Percentiles rank a stretch among this genome's conserved stretches.
Evolutionary conservation across 92 coral and sea anemone genomes (phyloP).

Genomic region (Chrysogorgia sp.): DNA sequence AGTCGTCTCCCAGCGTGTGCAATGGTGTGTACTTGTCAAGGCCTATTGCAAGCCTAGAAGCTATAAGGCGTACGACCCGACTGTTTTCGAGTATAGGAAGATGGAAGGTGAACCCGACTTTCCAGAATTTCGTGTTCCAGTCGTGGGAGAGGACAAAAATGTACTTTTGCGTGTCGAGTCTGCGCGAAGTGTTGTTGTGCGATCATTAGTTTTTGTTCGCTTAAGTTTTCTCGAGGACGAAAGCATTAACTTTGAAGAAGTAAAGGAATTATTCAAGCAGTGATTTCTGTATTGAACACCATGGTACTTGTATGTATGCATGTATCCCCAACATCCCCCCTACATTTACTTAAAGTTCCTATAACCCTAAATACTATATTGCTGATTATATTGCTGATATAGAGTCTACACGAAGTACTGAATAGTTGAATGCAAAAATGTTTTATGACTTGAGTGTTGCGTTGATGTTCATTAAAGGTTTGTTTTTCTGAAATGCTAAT

Average conservation of each 20-base stretch:
- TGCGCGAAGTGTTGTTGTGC: conserved; percentile 62
- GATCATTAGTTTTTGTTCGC: conserved; percentile 58
- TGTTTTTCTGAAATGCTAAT: no score
- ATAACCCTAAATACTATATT: not conserved
- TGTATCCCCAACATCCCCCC: no score
- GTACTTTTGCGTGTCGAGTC: conserved; percentile 65
- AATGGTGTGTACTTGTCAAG: conserved; percentile 69
- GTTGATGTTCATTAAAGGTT: no score
- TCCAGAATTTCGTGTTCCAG: conserved; percentile 69
- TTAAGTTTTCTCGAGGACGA: conserved; percentile 42
- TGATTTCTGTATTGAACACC: not conserved
- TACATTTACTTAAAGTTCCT: no score
- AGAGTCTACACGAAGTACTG: no score
- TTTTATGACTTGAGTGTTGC: no score
- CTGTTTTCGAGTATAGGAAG: conserved; percentile 50
- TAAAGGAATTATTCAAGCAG: not conserved
- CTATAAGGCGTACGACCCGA: conserved; percentile 58
- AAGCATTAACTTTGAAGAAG: conserved; percentile 30
- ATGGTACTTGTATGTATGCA: not conserved
- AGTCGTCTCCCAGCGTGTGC: conserved; percentile 31
- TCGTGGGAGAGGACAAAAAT: conserved; percentile 31
- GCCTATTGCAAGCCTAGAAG: conserved; percentile 51
- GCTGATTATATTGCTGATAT: no score
- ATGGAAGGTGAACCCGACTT: conserved; percentile 64
- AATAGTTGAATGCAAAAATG: no score